Base-by-base conservation (phyloP, 2,113 vertebrate species). In the Phaetusa simplex region DNA sequence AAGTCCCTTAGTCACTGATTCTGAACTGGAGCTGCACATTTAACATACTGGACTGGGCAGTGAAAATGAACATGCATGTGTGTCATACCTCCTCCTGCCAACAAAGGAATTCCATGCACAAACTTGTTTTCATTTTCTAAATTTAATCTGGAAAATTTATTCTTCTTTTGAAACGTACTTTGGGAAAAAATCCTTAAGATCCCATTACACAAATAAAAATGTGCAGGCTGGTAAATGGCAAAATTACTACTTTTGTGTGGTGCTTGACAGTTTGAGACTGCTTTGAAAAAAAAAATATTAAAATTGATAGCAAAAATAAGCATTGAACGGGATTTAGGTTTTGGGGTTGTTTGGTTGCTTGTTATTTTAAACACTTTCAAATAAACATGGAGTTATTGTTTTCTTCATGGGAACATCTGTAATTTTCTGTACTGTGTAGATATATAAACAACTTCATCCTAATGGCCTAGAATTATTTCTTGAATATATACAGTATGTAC, bases 61-160 rank as follows among this genome's bases (percentile, higher is more conserved):
- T 0, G 0, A 80, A 82, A 93, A 23, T 1, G 6, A 65, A 53
- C 45, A 49, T 10, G 55, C 10, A 58, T 4, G 21, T 55, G 43
- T 52, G 26, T 82, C 29, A 5, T 18, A 74, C 19, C 42, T 77
- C 27, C 55, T 50, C 50, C 29, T 47, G 78, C 29, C 69, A 89
- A 52, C 49, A 61, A 21, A 67, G 36, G n/a, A 82, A 76, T 65
- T 76, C 47, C 18, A 67, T 6, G 49, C 30, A 64, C 55, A 87
- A 81, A 74, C 30, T 55, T 58, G 29, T 27, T 59, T 8, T 71
- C 18, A 19, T 64, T 89, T 91, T 86, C 61, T 34, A 52, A 55
- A 64, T 90, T 9, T 64, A 8, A 82, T 50, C 29, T 38, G 32
- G 15, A 86, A 95, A 95, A 64, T 16, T 30, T 8, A 53, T 24